Evolutionary conservation across 2,888 invertebrate genomes (phyloP).

Genomic region (Taenaris catops): DNA sequence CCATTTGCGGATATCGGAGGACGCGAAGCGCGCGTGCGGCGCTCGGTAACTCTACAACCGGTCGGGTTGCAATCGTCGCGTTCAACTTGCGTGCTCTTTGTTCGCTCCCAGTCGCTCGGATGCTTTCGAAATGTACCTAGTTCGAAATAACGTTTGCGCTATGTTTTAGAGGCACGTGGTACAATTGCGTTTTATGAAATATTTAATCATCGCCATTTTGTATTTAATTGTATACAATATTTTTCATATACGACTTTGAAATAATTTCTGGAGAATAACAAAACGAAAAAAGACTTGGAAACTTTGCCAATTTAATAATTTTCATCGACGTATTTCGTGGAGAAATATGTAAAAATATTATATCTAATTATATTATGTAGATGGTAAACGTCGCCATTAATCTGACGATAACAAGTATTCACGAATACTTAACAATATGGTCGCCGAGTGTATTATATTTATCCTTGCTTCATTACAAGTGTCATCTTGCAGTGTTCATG

Average conservation of each 20-base stretch:
- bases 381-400: constrained; percentile 22
- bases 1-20: constrained; percentile 38
- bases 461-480: constrained; percentile 25
- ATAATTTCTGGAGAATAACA: no score
- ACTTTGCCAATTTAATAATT: no score
- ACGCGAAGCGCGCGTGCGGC: constrained; percentile 28
- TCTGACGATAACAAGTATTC: constrained; percentile 26
- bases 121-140: constrained; percentile 64
- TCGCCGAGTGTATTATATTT: constrained; percentile 17
- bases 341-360: background rate
- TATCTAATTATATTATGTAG: constrained; percentile 10
- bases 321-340: no score
- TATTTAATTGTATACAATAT: constrained; percentile 24
- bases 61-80: constrained; percentile 54
- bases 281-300: no score
- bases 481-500: constrained; percentile 28
- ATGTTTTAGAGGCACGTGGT: constrained; percentile 37
- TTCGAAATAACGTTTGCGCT: constrained; percentile 51
- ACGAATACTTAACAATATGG: constrained; percentile 24
- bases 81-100: constrained; percentile 69
- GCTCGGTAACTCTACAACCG: constrained; percentile 29
- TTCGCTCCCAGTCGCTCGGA: constrained; percentile 38
- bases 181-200: constrained; percentile 29
- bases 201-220: constrained; percentile 40
- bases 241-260: no score